Percentiles rank a stretch among this genome's conserved stretches.
Conservation (phyloP, 2,888 invertebrate species). For the Sipha maydis region DNA sequence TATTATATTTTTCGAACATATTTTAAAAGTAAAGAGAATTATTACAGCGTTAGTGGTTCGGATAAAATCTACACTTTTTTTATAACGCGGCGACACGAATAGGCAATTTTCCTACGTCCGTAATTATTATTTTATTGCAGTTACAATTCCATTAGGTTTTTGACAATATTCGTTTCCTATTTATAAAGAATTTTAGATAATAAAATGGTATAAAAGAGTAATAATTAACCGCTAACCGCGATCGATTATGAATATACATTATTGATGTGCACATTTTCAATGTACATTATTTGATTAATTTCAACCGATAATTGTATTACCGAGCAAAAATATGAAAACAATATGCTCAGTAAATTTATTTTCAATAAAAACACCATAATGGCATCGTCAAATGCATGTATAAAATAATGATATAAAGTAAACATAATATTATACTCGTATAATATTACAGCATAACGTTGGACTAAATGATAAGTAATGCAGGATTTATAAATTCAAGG, state of each 20-base stretch:
- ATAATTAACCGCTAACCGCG: too few species aligned
- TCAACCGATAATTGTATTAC: not conserved
- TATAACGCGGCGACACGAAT: slow-evolving; percentile 20
- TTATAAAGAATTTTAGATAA: too few species aligned
- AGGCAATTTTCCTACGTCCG: slow-evolving; percentile 5
- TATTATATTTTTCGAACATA: too few species aligned
- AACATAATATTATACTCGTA: too few species aligned
- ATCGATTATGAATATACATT: too few species aligned
- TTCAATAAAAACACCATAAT: too few species aligned
- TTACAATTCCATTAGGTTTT: not conserved
- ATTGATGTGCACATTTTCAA: not conserved
- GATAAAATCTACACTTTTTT: not conserved
- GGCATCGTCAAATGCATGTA: not conserved
- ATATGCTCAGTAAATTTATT: not conserved
- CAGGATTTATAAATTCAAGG: too few species aligned
- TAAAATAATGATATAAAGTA: not conserved
- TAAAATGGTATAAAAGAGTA: too few species aligned
- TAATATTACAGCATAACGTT: too few species aligned
- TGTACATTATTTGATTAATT: not conserved
- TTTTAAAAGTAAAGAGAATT: slow-evolving; percentile 8
- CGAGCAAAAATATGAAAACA: not conserved
- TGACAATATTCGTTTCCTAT: not conserved
- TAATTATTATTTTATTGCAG: not conserved
- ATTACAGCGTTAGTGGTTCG: not conserved
- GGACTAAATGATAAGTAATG: too few species aligned